Evolutionary conservation across 2,113 vertebrate species (phyloP), one percentile per base, ranked within the genome.

Genomic region (Misgurnus anguillicaudatus): DNA sequence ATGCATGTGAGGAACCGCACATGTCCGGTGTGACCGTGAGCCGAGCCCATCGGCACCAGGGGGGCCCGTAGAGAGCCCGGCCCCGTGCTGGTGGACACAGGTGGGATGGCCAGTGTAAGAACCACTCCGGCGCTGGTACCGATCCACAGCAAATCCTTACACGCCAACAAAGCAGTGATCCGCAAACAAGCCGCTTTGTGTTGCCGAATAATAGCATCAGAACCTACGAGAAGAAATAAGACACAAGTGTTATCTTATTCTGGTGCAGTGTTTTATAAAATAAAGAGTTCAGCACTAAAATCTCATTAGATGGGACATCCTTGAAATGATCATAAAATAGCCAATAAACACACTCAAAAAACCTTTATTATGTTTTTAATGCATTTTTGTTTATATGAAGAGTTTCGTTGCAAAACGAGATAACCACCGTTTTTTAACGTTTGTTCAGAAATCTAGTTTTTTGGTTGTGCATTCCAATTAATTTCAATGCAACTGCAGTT

Each of bases 101-200:
- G 88, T 2, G 92, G 93, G 87, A 93, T 90, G 8, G 90, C 75
- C 77, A 99, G 91, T 0, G 96, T 99, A 14, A 99, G 93, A 67
- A 98, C 95, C 9, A 99, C 98, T 0, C 98, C 98, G 0, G 98
- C 98, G 0, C 97, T 99, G 80, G 98, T 98, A 55, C 98, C 97
- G 1, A 99, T 95, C 98, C 98, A 99, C 75, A 99, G 92, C 79
- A 99, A 85, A 70, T 99, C 97, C 75, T 96, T 95, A 72, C 98
- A 99, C 2, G 89, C 97, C 88, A 99, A 87, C 47, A 99, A 90
- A 0, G 98, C 96, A 0, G 98, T 99, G 94, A 99, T 98, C 75
- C 97, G 90, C 86, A 99, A 89, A 85, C 98, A 99, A 10, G 98
- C 98, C 0, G 98, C 96, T 81, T 99, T 99, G 91, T 99, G 98